phyloP scores from a whole-genome alignment of 2,888 invertebrate species.

The Hesperia comma region DNA sequence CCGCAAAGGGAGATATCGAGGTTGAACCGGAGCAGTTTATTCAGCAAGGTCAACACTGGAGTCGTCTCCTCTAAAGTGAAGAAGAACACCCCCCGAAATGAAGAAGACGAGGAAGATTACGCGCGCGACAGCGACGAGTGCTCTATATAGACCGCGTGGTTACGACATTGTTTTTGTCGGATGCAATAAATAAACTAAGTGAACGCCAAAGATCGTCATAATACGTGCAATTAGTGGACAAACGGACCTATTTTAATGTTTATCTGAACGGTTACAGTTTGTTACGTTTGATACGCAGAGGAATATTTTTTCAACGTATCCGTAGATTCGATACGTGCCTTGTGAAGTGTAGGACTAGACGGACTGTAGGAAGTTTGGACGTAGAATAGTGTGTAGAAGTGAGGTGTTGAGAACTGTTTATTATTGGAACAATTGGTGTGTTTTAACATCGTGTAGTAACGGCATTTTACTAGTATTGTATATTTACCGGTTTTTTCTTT shows the following conservation, averaged over 20 bases:
- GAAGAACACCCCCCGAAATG: constrained; percentile 55
- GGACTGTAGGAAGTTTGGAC: constrained; percentile 45
- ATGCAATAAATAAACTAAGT: constrained; percentile 52
- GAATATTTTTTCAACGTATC: constrained; percentile 80
- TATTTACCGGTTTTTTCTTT: constrained; percentile 48
- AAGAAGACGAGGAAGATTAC: constrained; percentile 79
- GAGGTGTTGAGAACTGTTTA: constrained; percentile 34
- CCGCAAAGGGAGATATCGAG: constrained; percentile 68
- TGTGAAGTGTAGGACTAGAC: constrained; percentile 61
- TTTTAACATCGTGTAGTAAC: constrained; percentile 66
- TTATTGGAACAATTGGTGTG: constrained; percentile 47
- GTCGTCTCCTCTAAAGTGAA: constrained; percentile 70
- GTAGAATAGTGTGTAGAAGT: constrained; percentile 52
- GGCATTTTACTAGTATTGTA: constrained; percentile 72
- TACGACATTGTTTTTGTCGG: constrained; percentile 47
- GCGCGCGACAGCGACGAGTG: constrained; percentile 86
- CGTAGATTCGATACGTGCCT: constrained; percentile 73
- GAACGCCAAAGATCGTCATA: constrained; percentile 72
- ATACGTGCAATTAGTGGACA: constrained; percentile 53
- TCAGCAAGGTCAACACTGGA: constrained; percentile 77
- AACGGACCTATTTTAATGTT: constrained; percentile 39
- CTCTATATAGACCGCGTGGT: constrained; percentile 78
- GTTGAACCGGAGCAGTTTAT: constrained; percentile 68
- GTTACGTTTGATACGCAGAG: constrained; percentile 63
- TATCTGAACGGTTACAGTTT: constrained; percentile 40